A percentile compares a stretch with the other conserved stretches of the same genome.
Conservation (phyloP, 2,888 invertebrate species). For the Ectemnius cavifrons region DNA sequence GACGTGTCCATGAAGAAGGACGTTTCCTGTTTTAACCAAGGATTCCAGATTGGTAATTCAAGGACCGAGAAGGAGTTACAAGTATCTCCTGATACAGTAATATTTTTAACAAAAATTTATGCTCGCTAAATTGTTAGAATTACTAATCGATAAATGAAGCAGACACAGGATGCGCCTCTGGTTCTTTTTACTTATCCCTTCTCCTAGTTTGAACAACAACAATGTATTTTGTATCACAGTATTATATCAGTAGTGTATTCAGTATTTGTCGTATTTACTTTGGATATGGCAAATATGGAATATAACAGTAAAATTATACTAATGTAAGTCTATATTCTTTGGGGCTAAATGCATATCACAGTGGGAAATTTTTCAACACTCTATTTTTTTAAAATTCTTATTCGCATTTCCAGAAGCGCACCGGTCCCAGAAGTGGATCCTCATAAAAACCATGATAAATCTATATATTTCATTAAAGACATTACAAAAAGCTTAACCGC, state of each 20-base stretch:
- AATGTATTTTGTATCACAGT: slow-evolving; percentile 76
- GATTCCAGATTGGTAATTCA: slow-evolving; percentile 49
- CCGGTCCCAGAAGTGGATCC: slow-evolving; percentile 55
- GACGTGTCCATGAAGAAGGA: slow-evolving; percentile 40
- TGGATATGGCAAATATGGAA: slow-evolving; percentile 76
- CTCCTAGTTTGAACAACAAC: slow-evolving; percentile 74
- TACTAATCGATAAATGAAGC: slow-evolving; percentile 70
- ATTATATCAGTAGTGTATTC: slow-evolving; percentile 73
- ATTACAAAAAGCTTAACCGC: slow-evolving; percentile 62
- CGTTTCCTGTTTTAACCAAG: slow-evolving; percentile 36
- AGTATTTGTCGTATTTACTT: slow-evolving; percentile 74
- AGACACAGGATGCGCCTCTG: slow-evolving; percentile 67
- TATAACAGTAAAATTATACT: slow-evolving; percentile 75
- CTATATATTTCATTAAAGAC: slow-evolving; percentile 54
- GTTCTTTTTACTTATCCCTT: slow-evolving; percentile 62
- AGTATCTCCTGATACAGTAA: slow-evolving; percentile 58
- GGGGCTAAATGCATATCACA: slow-evolving; percentile 77
- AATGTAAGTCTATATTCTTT: slow-evolving; percentile 77
- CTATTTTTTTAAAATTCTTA: slow-evolving; percentile 56
- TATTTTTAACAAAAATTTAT: slow-evolving; percentile 61
- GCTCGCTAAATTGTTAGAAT: slow-evolving; percentile 61
- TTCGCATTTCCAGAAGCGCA: slow-evolving; percentile 67
- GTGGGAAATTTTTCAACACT: slow-evolving; percentile 72
- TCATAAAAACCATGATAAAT: slow-evolving; percentile 57
- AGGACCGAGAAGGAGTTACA: slow-evolving; percentile 52